These are phyloP conservation scores for Pteria penguin DNA, from an alignment of 2,888 invertebrate species.

Conservation along the genomic window DNA sequence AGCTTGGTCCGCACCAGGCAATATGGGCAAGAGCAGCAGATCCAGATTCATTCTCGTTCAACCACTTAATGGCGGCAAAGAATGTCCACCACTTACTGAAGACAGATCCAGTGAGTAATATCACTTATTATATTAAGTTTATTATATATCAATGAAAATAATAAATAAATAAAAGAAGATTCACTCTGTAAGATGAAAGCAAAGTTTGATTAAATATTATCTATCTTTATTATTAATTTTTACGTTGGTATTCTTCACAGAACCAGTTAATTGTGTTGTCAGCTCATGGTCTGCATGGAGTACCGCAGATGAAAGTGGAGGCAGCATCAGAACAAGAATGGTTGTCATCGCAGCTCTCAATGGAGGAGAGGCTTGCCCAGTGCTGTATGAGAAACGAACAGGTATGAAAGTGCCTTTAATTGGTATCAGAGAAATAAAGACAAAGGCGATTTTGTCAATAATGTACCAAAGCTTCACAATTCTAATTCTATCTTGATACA, in stretches of 20 bases:
- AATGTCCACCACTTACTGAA: conserved; percentile 30
- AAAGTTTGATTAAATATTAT: too few species aligned
- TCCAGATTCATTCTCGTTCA: background rate
- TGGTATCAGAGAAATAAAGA: too few species aligned
- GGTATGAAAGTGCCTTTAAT: too few species aligned
- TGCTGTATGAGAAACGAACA: background rate
- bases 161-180: too few species aligned
- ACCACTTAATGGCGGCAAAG: conserved; percentile 18
- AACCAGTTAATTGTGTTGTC: conserved; percentile 7
- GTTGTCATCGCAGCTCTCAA: background rate
- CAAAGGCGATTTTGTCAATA: too few species aligned
- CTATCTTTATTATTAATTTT: too few species aligned
- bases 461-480: too few species aligned
- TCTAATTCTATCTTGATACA: too few species aligned
- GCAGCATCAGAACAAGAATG: conserved; percentile 2
- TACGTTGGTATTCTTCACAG: too few species aligned
- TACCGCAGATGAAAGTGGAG: conserved; percentile 5
- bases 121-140: too few species aligned
- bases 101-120: conserved; percentile 1
- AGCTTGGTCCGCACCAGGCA: background rate
- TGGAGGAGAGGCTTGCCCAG: conserved; percentile 11
- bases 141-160: too few species aligned
- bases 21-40: background rate
- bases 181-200: too few species aligned
- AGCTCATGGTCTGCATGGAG: conserved; percentile 13